Conservation (phyloP, 2,888 invertebrate species). For the Herminia tarsipennalis region DNA sequence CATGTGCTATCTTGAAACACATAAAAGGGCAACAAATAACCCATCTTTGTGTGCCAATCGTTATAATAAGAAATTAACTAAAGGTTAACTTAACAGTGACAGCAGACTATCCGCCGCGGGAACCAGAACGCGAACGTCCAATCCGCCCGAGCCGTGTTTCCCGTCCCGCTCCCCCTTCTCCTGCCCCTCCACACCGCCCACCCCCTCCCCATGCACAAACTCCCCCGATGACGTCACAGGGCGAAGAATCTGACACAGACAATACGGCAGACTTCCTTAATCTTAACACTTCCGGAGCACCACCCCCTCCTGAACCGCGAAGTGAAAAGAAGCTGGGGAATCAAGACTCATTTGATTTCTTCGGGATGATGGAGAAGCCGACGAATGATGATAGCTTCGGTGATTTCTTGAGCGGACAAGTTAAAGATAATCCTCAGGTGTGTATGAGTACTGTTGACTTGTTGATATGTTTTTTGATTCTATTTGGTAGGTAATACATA, state of each 20-base stretch:
- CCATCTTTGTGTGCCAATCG: too few species aligned
- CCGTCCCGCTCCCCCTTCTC: slow-evolving; percentile 47
- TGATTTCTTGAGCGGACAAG: slow-evolving; percentile 73
- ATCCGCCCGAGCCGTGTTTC: slow-evolving; percentile 52
- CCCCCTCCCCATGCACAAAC: slow-evolving; percentile 33
- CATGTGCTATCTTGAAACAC: too few species aligned
- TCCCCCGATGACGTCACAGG: slow-evolving; percentile 18
- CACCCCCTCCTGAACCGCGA: slow-evolving; percentile 31
- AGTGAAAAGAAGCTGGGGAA: slow-evolving; percentile 62
- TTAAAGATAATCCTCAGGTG: slow-evolving; percentile 55
- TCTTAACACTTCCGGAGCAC: slow-evolving; percentile 41
- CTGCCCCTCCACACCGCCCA: slow-evolving; percentile 38
- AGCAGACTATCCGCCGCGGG: slow-evolving; percentile 62
- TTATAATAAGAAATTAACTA: too few species aligned
- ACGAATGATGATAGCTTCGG: slow-evolving; percentile 73
- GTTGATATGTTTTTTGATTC: too few species aligned
- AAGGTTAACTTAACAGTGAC: slow-evolving; percentile 67
- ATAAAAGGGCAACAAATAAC: too few species aligned
- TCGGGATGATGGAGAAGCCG: slow-evolving; percentile 85
- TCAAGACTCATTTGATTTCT: slow-evolving; percentile 86
- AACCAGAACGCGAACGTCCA: slow-evolving; percentile 52
- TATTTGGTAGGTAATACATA: too few species aligned
- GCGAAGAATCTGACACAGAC: slow-evolving; percentile 11
- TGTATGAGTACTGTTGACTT: neutral
- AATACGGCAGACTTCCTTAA: slow-evolving; percentile 71